phyloP scores from a whole-genome alignment of 2,113 vertebrate genomes.

The Dipodomys stephensi region DNA sequence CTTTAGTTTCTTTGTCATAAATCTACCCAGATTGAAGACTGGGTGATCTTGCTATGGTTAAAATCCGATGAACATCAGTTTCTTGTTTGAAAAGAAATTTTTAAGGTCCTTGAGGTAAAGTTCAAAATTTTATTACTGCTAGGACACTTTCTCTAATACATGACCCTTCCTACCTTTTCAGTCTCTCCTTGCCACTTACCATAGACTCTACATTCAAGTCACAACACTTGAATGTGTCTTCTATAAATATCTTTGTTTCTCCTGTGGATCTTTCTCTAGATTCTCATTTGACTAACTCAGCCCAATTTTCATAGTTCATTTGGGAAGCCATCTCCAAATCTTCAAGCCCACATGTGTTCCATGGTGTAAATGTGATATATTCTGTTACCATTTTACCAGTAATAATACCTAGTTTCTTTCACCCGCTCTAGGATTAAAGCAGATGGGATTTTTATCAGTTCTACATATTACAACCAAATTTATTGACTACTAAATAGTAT shows the following conservation, averaged over 20 bases:
- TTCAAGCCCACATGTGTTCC: neutral
- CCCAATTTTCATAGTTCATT: neutral
- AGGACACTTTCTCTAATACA: neutral
- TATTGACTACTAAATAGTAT: neutral
- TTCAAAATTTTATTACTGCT: neutral
- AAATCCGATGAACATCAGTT: neutral
- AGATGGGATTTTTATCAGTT: neutral
- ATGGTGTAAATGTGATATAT: neutral
- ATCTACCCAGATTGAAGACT: neutral
- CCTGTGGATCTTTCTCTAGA: neutral
- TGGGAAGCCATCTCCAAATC: neutral
- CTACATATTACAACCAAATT: neutral
- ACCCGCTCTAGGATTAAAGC: neutral
- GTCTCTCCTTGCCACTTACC: neutral
- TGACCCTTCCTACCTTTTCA: accelerated
- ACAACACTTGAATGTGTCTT: neutral
- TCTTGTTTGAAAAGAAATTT: neutral
- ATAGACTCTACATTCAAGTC: neutral
- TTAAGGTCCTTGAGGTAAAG: neutral
- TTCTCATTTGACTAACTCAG: neutral
- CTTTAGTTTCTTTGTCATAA: neutral
- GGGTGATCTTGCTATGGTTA: neutral
- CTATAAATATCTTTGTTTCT: neutral
- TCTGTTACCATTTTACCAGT: neutral
- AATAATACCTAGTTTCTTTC: neutral